Conservation (phyloP, 1,140 invertebrate genomes). For the Panagrolaimus sp. region DNA sequence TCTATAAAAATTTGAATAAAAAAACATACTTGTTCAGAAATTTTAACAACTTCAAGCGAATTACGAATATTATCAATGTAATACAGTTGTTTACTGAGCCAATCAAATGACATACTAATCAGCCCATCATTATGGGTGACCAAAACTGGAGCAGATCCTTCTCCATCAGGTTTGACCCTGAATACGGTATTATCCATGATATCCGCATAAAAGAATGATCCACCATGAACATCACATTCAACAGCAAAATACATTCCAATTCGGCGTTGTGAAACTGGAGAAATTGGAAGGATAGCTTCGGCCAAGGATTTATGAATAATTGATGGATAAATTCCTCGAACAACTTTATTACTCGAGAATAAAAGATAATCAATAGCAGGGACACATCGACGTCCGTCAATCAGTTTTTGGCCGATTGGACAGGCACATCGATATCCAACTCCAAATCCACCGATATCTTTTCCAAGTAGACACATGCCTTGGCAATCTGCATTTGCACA, state of each 20-base stretch:
- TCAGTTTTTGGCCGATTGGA: constrained; percentile 70
- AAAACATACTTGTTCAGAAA: constrained; percentile 49
- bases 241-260: constrained; percentile 95
- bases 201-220: constrained; percentile 56
- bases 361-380: constrained; percentile 83
- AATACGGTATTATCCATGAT: constrained; percentile 60
- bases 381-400: constrained; percentile 76
- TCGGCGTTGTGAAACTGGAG: constrained; percentile 81
- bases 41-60: constrained; percentile 80
- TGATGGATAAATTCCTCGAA: constrained; percentile 85
- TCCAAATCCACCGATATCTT: constrained; percentile 69
- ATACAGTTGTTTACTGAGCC: constrained; percentile 92
- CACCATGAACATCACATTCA: constrained; percentile 72
- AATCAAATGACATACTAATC: constrained; percentile 90
- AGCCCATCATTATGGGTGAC: constrained; percentile 94
- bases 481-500: constrained; percentile 88
- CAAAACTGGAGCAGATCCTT: constrained; percentile 76
- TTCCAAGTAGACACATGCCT: constrained; percentile 89
- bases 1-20: constrained; percentile 44
- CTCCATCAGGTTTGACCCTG: constrained; percentile 57
- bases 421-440: constrained; percentile 88
- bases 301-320: constrained; percentile 82
- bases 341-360: constrained; percentile 92
- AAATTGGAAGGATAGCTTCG: constrained; percentile 77
- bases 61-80: constrained; percentile 94